Evolutionary conservation across 2,113 vertebrate genomes (phyloP).

Genomic region (Pluvialis apricaria): DNA sequence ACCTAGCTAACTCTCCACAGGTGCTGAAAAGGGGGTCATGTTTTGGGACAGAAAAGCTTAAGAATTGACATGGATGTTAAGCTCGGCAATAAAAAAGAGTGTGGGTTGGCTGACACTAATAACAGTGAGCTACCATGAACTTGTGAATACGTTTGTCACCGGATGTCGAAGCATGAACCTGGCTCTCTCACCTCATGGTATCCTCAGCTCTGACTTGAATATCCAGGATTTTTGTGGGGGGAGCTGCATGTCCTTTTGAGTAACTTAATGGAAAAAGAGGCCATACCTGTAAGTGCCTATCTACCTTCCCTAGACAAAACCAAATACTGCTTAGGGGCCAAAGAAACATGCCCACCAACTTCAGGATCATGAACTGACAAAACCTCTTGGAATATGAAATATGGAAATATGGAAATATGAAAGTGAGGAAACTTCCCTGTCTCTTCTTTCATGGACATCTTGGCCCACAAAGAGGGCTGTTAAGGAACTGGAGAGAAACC

Average conservation of each 20-base stretch:
- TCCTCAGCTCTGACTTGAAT: background rate
- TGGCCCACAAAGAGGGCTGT: background rate
- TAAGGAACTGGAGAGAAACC: background rate
- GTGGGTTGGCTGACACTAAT: background rate
- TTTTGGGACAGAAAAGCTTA: background rate
- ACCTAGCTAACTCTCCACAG: background rate
- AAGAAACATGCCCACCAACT: background rate
- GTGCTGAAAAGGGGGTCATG: fast-evolving
- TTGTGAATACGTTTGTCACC: background rate
- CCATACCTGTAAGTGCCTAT: background rate
- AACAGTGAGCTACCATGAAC: background rate
- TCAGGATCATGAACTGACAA: background rate
- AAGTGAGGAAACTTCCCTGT: background rate
- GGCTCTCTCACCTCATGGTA: background rate
- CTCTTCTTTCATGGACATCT: background rate
- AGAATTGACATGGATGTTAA: background rate
- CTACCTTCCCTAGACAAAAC: background rate
- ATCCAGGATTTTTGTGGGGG: background rate
- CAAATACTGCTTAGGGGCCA: background rate
- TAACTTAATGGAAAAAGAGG: background rate
- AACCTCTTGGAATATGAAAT: background rate
- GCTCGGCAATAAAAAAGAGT: background rate
- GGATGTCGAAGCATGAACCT: background rate
- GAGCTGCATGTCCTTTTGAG: background rate
- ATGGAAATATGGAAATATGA: too few relatives aligned